Conservation (phyloP, 2,113 vertebrate genomes). For the Gasterosteus nipponicus region DNA sequence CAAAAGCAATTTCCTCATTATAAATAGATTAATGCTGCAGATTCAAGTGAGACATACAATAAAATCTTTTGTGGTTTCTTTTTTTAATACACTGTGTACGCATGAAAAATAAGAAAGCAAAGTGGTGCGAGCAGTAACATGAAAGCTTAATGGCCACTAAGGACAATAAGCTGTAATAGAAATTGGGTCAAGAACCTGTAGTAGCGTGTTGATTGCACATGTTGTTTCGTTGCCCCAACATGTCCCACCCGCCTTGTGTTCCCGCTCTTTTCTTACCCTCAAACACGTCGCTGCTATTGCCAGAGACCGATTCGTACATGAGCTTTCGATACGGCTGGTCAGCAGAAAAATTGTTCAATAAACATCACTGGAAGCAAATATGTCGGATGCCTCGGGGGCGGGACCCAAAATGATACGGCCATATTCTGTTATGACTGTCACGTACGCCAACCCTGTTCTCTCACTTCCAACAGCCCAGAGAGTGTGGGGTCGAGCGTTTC, state of each 20-base stretch:
- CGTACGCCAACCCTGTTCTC: constrained; percentile 39
- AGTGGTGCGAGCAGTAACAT: constrained; percentile 17
- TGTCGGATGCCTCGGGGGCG: constrained; percentile 26
- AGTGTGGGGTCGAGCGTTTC: constrained; percentile 37
- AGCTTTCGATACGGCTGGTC: constrained; percentile 47
- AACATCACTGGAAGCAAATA: constrained; percentile 54
- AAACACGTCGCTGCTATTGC: background rate
- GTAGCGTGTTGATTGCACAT: constrained; percentile 43
- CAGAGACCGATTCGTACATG: constrained; percentile 36
- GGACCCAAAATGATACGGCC: constrained; percentile 27
- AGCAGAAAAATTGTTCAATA: constrained; percentile 39
- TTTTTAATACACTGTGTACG: constrained; percentile 19
- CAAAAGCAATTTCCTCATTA: constrained; percentile 60
- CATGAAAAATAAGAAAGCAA: constrained; percentile 21
- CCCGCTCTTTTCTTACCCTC: constrained; percentile 6
- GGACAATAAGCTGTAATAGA: constrained; percentile 43
- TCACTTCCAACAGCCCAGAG: constrained; percentile 49
- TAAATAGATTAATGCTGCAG: constrained; percentile 67
- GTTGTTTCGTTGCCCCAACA: constrained; percentile 33
- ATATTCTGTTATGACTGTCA: constrained; percentile 49
- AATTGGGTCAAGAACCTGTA: constrained; percentile 56
- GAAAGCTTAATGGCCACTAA: constrained; percentile 26
- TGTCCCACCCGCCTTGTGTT: constrained; percentile 16
- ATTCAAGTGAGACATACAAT: constrained; percentile 67
- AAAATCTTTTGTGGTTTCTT: constrained; percentile 38